These are phyloP conservation scores for Camarhynchus parvulus DNA, from an alignment of 2,113 vertebrate species.

Conservation along the genomic window DNA sequence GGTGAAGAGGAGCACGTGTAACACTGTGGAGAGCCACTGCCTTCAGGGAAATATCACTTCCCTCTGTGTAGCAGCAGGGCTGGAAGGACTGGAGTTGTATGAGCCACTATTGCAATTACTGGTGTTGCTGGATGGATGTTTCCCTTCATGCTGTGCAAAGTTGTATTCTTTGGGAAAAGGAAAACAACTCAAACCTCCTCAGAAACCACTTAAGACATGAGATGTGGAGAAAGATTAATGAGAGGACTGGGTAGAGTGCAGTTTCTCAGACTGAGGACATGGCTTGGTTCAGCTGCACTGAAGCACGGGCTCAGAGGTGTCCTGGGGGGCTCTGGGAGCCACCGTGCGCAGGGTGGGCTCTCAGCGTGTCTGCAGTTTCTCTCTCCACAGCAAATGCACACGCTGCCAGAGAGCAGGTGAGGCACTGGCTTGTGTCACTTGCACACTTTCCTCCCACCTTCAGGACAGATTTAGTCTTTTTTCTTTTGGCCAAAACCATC, in stretches of 20 bases:
- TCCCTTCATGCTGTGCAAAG: neutral
- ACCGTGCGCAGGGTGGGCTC: neutral
- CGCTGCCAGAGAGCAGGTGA: neutral
- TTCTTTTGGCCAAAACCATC: neutral
- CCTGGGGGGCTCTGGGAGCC: neutral
- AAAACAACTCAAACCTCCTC: neutral
- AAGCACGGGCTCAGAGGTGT: neutral
- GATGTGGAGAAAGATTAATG: constrained; percentile 1
- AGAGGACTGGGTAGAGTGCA: neutral
- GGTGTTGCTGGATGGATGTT: constrained; percentile 32
- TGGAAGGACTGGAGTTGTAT: neutral
- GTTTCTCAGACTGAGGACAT: neutral
- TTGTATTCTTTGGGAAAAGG: neutral
- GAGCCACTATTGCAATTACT: neutral
- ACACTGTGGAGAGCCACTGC: neutral
- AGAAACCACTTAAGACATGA: neutral
- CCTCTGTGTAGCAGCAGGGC: neutral
- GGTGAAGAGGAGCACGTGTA: neutral
- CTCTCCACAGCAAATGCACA: neutral
- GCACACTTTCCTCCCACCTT: neutral
- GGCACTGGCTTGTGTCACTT: constrained; percentile 17
- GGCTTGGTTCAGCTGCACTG: neutral
- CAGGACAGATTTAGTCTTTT: neutral
- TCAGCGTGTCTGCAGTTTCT: neutral
- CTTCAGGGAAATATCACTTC: neutral